A percentile compares a stretch with the other conserved stretches of the same genome.
Conservation (phyloP, 2,888 invertebrate species). For the Chrysotoxum bicinctum region DNA sequence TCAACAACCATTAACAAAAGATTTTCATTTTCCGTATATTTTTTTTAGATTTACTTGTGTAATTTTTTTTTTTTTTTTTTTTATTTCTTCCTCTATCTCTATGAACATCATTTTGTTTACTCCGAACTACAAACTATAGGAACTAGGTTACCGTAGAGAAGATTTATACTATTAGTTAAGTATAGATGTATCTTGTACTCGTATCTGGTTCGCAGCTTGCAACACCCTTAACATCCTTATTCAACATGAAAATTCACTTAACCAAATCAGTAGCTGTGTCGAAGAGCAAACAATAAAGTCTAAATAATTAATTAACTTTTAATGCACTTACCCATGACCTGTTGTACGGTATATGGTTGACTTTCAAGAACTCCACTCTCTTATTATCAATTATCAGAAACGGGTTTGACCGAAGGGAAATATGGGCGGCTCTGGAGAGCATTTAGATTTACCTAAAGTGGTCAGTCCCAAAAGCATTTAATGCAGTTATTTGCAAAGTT, state of each 20-base stretch:
- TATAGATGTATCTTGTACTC: neutral
- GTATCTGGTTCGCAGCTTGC: neutral
- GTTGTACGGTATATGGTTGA: conserved; percentile 1
- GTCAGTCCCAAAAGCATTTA: neutral
- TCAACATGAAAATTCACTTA: conserved; percentile 67
- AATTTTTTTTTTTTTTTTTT: neutral
- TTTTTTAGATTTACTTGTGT: neutral
- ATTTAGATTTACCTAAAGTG: neutral
- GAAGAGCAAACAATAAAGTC: conserved; percentile 49
- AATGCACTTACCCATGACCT: conserved; percentile 61
- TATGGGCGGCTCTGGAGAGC: neutral
- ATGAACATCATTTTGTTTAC: neutral
- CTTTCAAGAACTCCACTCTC: neutral
- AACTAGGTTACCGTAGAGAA: neutral
- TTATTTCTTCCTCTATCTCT: neutral
- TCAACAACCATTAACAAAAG: neutral
- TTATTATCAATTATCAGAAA: neutral
- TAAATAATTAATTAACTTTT: conserved; percentile 69
- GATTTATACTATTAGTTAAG: neutral
- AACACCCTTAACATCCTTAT: conserved; percentile 15
- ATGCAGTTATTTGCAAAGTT: neutral
- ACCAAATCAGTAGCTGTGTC: conserved; percentile 33
- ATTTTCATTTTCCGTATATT: neutral
- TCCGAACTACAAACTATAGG: neutral
- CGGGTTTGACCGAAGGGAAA: neutral